Evolutionary conservation across 92 coral and sea anemone genomes (phyloP), one percentile per base, ranked within the genome.

Genomic region (Zoanthus sociatus): DNA sequence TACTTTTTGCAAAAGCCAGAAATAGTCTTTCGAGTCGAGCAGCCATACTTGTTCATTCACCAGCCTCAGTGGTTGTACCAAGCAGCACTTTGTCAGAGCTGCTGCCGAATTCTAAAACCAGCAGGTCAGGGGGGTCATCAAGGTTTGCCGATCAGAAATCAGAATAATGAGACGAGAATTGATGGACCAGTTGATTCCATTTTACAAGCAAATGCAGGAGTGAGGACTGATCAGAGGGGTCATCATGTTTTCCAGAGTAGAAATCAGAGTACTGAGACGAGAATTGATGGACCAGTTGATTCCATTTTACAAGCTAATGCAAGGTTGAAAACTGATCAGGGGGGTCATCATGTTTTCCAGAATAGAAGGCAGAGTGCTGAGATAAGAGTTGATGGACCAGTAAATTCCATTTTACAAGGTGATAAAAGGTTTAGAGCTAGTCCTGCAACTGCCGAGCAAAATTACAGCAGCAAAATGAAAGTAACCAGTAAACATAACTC

Each of bases 61-160:
- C 99, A 97, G 87, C 99, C 99, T 0, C 94, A 91, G 31, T 97
- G 99, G 99, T 90, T 97, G 63, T 97, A 94, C 73, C 99, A 97
- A 84, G 99, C 99, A 15, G 99, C 98, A 3, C 94, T 95, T 17
- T 95, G 98, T 64, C 91, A 63, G 18, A 87, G 88, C 68, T 95
- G 98, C 73, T 90, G 82, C 78, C 87, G 84, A 7, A 74, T 30
- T 31, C 54, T 93, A 3, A 56, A 56, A 58, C 73, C 85, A n/a
- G 87, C 76, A n/a, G 32, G 46, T 7, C 75, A 21, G 7, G 74
- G 32, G 3, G 13, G 82, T 42, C 87, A 74, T 60, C 51, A n/a
- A 73, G 82, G 31, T 73, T 32, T 55, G 54, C 64, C 17, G 47
- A 79, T 10, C 44, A 48, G 1, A 15, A 63, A 63, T 47, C 84